phyloP scores from a whole-genome alignment of 2,797 vertebrate species.

The Tokudaia tokunoshimensis region DNA sequence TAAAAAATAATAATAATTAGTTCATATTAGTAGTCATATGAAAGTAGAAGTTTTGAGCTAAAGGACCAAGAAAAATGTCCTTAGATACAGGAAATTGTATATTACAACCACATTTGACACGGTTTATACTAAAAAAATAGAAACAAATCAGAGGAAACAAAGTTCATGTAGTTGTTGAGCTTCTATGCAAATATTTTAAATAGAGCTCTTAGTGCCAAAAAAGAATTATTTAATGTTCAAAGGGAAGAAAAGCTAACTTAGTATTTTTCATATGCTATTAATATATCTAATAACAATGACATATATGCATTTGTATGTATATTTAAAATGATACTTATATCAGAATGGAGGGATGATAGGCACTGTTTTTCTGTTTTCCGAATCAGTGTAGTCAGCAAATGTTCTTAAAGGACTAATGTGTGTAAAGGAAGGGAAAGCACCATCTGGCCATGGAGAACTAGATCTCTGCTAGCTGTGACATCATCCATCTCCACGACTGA shows the following conservation, averaged over 20 bases:
- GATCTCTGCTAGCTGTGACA: not conserved
- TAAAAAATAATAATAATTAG: not conserved
- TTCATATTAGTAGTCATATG: not conserved
- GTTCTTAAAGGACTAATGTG: constrained; percentile 12
- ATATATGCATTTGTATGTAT: not conserved
- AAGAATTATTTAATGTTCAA: not conserved
- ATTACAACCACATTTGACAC: not conserved
- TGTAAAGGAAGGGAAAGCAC: not conserved
- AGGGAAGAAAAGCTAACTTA: not conserved
- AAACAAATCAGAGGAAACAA: not conserved
- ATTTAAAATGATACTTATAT: not conserved
- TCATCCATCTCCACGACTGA: not conserved
- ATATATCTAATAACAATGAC: not conserved
- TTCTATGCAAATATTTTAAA: not conserved
- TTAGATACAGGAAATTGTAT: not conserved
- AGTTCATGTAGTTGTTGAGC: not conserved
- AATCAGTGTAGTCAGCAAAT: not conserved
- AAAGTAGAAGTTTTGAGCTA: not conserved
- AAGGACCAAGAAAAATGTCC: not conserved
- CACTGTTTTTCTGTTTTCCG: not conserved
- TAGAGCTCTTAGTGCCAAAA: not conserved
- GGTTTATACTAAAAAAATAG: not conserved
- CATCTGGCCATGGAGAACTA: not conserved
- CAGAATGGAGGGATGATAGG: not conserved
- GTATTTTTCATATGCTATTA: not conserved